Conservation (phyloP, 2,888 invertebrate genomes). For the Helleia helle region DNA sequence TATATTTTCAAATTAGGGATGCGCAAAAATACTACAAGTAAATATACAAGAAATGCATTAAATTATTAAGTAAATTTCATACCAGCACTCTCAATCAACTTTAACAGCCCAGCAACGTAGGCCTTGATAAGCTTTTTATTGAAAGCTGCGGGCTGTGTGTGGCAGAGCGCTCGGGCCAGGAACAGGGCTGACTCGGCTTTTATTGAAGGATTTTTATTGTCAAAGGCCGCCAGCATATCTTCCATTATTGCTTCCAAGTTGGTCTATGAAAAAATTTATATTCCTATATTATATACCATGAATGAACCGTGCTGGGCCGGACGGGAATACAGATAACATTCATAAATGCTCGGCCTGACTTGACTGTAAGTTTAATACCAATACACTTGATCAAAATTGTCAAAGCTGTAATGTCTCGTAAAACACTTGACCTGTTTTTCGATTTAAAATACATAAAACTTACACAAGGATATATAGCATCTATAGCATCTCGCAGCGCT, state of each 20-base stretch:
- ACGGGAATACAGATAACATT: not conserved
- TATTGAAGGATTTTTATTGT: slow-evolving; percentile 92
- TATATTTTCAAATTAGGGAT: no score
- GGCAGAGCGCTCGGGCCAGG: slow-evolving; percentile 86
- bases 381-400: no score
- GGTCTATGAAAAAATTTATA: slow-evolving; percentile 70
- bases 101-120: slow-evolving; percentile 83
- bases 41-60: no score
- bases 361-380: no score
- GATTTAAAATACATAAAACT: no score
- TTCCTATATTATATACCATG: not conserved
- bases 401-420: no score
- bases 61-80: not conserved
- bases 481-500: slow-evolving; percentile 90
- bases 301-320: not conserved
- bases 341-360: no score
- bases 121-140: slow-evolving; percentile 93
- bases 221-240: slow-evolving; percentile 87
- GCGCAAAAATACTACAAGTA: no score
- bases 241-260: slow-evolving; percentile 89
- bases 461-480: slow-evolving; percentile 88
- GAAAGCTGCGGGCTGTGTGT: slow-evolving; percentile 85
- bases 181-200: slow-evolving; percentile 91
- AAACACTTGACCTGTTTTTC: no score
- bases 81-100: slow-evolving; percentile 85